Percentiles rank a stretch among this genome's conserved stretches.
These are phyloP conservation scores for Condylura cristata DNA, from an alignment of 2,113 vertebrate species.

Conservation along the genomic window DNA sequence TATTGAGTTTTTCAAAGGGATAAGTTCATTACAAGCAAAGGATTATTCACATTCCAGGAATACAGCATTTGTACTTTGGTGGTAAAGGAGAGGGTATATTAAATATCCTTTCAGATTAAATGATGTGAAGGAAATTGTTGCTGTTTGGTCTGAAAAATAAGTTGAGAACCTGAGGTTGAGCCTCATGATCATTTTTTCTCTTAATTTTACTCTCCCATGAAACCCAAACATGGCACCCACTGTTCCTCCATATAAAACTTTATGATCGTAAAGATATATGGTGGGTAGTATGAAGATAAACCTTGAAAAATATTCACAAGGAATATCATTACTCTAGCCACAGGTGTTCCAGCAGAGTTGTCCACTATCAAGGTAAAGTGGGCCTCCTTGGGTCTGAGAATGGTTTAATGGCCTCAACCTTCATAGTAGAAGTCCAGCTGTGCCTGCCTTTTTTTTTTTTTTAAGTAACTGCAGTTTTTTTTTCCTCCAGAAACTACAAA, in stretches of 20 bases:
- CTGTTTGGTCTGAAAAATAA: background rate
- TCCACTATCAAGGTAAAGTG: background rate
- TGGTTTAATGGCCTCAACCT: background rate
- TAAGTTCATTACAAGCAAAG: slow-evolving; percentile 3
- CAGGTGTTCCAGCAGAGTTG: background rate
- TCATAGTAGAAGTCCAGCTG: background rate
- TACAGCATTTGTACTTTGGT: background rate
- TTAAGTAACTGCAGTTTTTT: background rate
- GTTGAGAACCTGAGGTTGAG: background rate
- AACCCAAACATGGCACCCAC: background rate
- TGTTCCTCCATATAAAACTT: background rate
- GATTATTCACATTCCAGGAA: background rate
- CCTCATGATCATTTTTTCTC: background rate
- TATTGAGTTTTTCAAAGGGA: background rate
- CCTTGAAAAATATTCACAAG: background rate
- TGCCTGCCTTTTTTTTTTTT: too few species aligned
- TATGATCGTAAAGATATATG: background rate
- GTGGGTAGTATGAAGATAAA: background rate
- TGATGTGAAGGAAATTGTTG: background rate
- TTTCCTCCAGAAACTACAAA: background rate
- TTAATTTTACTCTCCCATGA: background rate
- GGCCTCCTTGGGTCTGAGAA: background rate
- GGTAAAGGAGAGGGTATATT: background rate
- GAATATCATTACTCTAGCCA: background rate
- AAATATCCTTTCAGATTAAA: background rate